Conservation (phyloP, 2,797 vertebrate species). For the Micrastur ruficollis region DNA sequence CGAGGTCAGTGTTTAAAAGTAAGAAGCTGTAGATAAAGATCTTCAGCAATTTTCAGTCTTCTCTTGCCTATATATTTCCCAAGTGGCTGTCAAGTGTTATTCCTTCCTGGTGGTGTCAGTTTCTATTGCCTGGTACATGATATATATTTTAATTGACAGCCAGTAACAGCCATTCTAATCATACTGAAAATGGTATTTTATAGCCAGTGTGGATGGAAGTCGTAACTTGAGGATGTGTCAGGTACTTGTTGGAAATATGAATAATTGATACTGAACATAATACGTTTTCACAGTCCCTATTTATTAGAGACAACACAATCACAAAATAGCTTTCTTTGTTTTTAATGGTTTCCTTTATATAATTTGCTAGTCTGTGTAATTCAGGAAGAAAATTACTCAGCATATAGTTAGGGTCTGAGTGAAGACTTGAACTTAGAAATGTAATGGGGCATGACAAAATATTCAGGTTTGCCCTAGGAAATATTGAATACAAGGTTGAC, state of each 20-base stretch:
- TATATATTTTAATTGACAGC: constrained; percentile 61
- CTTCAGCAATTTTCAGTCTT: constrained; percentile 23
- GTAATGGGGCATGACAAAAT: not conserved
- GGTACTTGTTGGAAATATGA: constrained; percentile 3
- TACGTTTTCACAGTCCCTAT: constrained; percentile 17
- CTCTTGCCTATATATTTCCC: constrained; percentile 43
- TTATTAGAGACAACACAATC: constrained; percentile 1
- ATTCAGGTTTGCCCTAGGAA: not conserved
- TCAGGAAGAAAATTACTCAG: not conserved
- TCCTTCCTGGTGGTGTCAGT: constrained; percentile 24
- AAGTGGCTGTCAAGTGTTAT: constrained; percentile 22
- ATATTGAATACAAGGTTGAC: not conserved
- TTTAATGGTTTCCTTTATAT: not conserved
- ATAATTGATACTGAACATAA: constrained; percentile 42
- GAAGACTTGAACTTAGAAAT: not conserved
- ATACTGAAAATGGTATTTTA: constrained; percentile 20
- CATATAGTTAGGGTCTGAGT: not conserved
- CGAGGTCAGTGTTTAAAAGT: constrained; percentile 40
- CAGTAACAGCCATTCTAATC: constrained; percentile 38
- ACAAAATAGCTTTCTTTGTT: not conserved
- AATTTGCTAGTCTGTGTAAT: not conserved
- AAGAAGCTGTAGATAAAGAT: constrained; percentile 20
- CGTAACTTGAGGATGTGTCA: constrained; percentile 16
- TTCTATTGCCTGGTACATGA: constrained; percentile 34
- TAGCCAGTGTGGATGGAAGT: constrained; percentile 5